phyloP scores from a whole-genome alignment of 2,888 invertebrate genomes.

The Morinoia aosen region DNA sequence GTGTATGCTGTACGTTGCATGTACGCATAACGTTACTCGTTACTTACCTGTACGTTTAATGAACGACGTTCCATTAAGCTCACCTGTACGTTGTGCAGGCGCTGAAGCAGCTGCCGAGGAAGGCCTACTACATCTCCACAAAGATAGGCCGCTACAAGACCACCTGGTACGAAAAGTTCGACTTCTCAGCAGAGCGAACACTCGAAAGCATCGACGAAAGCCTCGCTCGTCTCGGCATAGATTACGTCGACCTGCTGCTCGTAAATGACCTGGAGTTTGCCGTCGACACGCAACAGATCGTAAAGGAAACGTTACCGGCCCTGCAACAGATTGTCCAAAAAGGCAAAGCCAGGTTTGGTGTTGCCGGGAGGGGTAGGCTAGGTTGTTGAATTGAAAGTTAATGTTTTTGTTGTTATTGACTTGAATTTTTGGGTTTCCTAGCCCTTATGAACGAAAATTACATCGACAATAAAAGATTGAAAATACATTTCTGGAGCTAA shows the following conservation, averaged over 20 bases:
- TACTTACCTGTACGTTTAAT: too few relatives aligned
- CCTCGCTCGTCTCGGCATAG: constrained; percentile 80
- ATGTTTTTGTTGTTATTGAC: not conserved
- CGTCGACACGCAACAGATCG: constrained; percentile 78
- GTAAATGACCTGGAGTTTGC: constrained; percentile 92
- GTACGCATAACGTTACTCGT: too few relatives aligned
- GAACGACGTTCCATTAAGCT: too few relatives aligned
- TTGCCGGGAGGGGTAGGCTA: constrained; percentile 67
- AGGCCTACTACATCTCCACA: constrained; percentile 89
- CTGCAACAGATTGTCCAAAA: constrained; percentile 81
- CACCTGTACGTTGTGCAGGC: constrained; percentile 73
- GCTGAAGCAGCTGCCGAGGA: constrained; percentile 82
- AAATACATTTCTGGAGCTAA: too few relatives aligned
- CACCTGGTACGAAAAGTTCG: constrained; percentile 83
- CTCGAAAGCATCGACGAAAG: constrained; percentile 83
- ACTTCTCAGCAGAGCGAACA: constrained; percentile 84
- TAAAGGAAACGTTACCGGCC: constrained; percentile 89
- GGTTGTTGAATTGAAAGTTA: not conserved
- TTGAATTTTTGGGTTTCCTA: not conserved
- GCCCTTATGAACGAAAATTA: not conserved
- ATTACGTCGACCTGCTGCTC: constrained; percentile 91
- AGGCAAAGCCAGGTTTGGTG: constrained; percentile 79
- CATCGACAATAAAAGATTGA: too few relatives aligned
- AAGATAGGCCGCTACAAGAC: constrained; percentile 87
- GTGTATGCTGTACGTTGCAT: too few relatives aligned